Percentiles rank a stretch among this genome's conserved stretches.
These are phyloP conservation scores for Odontamblyopus lacepedii DNA, from an alignment of 2,797 vertebrate species.

Conservation along the genomic window DNA sequence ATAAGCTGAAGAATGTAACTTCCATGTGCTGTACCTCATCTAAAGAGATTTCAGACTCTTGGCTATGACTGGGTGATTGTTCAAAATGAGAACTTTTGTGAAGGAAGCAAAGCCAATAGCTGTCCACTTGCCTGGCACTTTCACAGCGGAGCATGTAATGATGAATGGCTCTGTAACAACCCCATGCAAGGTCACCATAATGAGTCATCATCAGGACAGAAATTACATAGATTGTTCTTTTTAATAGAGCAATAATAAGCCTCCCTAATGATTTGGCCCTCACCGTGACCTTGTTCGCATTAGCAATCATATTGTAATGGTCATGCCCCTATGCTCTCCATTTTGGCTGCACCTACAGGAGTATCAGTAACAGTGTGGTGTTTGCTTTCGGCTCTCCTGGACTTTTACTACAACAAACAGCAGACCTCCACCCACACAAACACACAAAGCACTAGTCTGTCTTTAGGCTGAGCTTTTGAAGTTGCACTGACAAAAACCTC, in stretches of 20 bases:
- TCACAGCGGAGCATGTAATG: neutral
- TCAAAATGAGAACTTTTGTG: neutral
- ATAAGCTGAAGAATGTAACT: too few relatives aligned
- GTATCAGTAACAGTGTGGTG: neutral
- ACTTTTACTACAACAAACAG: slow-evolving; percentile 51
- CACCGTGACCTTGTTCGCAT: slow-evolving; percentile 4
- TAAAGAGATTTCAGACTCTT: neutral
- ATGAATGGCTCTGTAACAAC: slow-evolving; percentile 10
- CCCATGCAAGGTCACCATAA: slow-evolving; percentile 1
- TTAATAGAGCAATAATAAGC: slow-evolving; percentile 15
- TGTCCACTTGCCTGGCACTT: neutral
- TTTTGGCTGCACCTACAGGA: neutral
- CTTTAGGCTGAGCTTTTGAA: slow-evolving; percentile 70
- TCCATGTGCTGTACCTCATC: neutral
- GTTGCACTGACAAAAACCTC: slow-evolving; percentile 72
- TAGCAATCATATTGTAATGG: slow-evolving; percentile 3
- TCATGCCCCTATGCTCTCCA: slow-evolving; percentile 2
- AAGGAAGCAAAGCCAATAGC: neutral
- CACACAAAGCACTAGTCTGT: slow-evolving; percentile 70
- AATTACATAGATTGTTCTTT: slow-evolving; percentile 28
- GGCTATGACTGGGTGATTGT: neutral
- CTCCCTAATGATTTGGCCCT: slow-evolving; percentile 4
- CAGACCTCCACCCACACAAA: slow-evolving; percentile 58
- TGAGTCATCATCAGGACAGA: slow-evolving; percentile 17
- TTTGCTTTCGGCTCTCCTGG: slow-evolving; percentile 26